These are phyloP conservation scores for Neodiprion virginianus DNA, from an alignment of 1,140 invertebrate genomes.

Conservation along the genomic window DNA sequence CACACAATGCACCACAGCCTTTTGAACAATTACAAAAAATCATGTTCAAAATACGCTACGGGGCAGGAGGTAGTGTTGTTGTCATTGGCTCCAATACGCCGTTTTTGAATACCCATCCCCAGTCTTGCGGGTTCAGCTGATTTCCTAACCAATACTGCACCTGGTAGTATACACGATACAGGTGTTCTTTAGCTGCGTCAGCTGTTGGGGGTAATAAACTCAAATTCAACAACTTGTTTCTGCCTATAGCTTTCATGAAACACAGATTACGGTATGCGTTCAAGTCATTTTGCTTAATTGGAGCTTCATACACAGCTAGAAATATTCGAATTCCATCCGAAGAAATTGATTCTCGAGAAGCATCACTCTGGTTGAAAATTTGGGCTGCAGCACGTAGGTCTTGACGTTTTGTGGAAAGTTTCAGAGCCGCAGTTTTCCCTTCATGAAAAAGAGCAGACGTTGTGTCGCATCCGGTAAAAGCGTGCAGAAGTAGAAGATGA, in stretches of 20 bases:
- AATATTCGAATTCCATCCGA: background rate
- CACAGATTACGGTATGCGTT: background rate
- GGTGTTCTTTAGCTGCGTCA: conserved; percentile 22
- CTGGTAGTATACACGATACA: conserved; percentile 27
- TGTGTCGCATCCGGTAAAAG: conserved; percentile 13
- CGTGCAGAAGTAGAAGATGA: background rate
- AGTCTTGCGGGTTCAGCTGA: conserved; percentile 49
- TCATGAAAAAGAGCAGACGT: background rate
- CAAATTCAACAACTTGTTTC: background rate
- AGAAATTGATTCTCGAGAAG: background rate
- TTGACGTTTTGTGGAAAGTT: background rate
- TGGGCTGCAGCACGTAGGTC: background rate
- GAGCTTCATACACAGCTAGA: background rate
- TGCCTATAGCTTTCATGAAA: background rate
- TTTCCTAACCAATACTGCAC: conserved; percentile 25
- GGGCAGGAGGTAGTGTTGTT: conserved; percentile 42
- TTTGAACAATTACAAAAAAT: conserved; percentile 44
- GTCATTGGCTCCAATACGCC: conserved; percentile 45
- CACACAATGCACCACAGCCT: conserved; percentile 31
- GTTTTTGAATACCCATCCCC: conserved; percentile 46
- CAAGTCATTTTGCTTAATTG: background rate
- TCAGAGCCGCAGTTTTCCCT: conserved; percentile 15
- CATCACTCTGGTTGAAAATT: background rate
- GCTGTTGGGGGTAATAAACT: conserved; percentile 19
- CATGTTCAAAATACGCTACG: conserved; percentile 35